Base-by-base conservation (phyloP, 2,888 invertebrate species). In the Caenorhabditis imperialis region DNA sequence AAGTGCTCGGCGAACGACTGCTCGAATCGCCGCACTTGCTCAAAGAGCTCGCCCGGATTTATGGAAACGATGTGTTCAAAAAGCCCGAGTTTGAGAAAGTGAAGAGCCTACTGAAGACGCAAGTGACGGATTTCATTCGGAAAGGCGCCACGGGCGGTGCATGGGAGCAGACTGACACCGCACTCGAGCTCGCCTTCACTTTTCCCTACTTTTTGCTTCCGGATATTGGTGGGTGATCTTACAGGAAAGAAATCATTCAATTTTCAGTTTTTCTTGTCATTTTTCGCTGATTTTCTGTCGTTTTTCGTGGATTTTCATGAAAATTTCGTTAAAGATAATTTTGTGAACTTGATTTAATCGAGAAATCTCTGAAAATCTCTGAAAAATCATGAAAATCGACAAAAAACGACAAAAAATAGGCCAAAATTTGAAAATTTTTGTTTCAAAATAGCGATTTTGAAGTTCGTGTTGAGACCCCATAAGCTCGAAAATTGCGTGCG, bases 121-220 rank as follows among this genome's bases (percentile, higher is more conserved):
- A 30, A 1, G 10, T 72, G 5, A 51, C 71, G 0, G 44, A 51
- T 14, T 44, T 72, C 44, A 53, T 72, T 14, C 37, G 50, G 5
- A 37, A 23, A 1, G 44, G 53, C 5, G 38, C 23, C 6, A 14
- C 22, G 14, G 57, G 51, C 30, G 22, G 38, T 0, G 38, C 38
- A 12, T 51, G 57, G 50, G 51, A 58, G 16, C 38, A 37, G 25
- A 57, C 51, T 5, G 65, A 65, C 40, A 65, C 65, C 2, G 65
- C 65, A 20, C 33, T 65, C 14, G 55, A 55, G 27, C 42, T 65
- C 8, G 65, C 50, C 16, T 38, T 42, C n/a, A 42, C 50, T 8
- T 65, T 55, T 30, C 55, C 51, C 2, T 51, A 57, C 37, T 73
- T 60, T 20, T n/a, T n/a, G n/a, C 33, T 53, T 22, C 53, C 63